Evolutionary conservation across 2,888 invertebrate species (phyloP).

Genomic region (Panopea generosa): DNA sequence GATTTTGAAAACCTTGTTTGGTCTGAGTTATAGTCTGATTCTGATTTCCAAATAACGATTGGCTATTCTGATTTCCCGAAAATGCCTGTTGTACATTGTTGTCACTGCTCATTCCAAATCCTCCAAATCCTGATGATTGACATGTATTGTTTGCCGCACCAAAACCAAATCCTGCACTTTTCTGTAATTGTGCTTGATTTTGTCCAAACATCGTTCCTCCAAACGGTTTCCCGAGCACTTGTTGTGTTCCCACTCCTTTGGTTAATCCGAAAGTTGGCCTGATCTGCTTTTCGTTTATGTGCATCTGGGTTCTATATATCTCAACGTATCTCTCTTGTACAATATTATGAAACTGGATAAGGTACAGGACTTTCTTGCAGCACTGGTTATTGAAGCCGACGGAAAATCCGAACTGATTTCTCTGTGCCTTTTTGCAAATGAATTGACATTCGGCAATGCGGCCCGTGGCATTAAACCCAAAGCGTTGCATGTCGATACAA

Average conservation of each 20-base stretch:
- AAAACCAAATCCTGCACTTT: neutral
- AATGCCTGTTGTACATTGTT: no score
- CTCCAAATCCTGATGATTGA: no score
- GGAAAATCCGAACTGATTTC: neutral
- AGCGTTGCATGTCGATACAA: constrained; percentile 19
- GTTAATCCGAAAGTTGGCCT: neutral
- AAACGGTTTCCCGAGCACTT: neutral
- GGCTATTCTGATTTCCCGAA: no score
- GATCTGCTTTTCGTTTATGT: neutral
- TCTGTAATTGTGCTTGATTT: neutral
- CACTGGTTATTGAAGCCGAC: constrained; percentile 7
- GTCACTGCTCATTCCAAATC: no score
- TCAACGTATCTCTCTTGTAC: neutral
- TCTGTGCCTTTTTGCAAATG: constrained; percentile 22
- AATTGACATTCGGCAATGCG: constrained; percentile 22
- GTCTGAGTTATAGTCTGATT: no score
- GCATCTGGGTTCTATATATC: neutral
- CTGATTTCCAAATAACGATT: no score
- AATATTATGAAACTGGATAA: constrained; percentile 8
- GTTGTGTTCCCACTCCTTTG: neutral
- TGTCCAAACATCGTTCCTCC: neutral
- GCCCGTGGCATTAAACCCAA: constrained; percentile 28
- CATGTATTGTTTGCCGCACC: no score
- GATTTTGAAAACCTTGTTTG: no score
- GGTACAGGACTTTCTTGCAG: constrained; percentile 10